A percentile compares a stretch with the other conserved stretches of the same genome.
phyloP scores from a whole-genome alignment of 53 echinoderm and acorn worm genomes.

The Henricia sp. region DNA sequence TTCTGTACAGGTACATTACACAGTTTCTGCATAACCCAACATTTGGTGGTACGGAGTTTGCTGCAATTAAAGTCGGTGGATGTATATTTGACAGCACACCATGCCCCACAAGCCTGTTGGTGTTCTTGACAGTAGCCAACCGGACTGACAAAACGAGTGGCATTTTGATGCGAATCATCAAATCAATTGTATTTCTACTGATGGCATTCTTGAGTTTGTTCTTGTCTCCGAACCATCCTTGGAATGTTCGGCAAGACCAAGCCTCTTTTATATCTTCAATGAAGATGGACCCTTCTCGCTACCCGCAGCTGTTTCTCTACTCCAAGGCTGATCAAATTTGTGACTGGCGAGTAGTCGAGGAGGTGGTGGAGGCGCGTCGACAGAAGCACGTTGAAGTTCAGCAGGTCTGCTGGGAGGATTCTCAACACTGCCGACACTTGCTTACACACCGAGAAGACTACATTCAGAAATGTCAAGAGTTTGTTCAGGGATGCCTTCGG shows the following conservation, averaged over 20 bases:
- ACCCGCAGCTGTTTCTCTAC: slow-evolving; percentile 85
- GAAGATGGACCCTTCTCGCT: slow-evolving; percentile 61
- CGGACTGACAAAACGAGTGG: slow-evolving; percentile 49
- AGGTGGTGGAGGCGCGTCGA: slow-evolving; percentile 70
- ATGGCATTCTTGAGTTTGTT: slow-evolving; percentile 50
- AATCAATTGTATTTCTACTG: slow-evolving; percentile 46
- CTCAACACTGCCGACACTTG: slow-evolving; percentile 79
- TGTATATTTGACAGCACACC: slow-evolving; percentile 86
- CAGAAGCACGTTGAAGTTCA: slow-evolving; percentile 65
- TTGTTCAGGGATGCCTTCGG: slow-evolving; percentile 62
- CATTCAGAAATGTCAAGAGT: slow-evolving; percentile 66
- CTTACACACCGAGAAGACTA: slow-evolving; percentile 76
- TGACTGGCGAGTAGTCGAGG: slow-evolving; percentile 66
- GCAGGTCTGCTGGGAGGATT: slow-evolving; percentile 85
- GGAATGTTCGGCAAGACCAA: not conserved
- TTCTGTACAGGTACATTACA: slow-evolving; percentile 74
- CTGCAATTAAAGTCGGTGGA: slow-evolving; percentile 73
- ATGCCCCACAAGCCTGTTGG: slow-evolving; percentile 22
- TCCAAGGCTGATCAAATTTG: slow-evolving; percentile 78
- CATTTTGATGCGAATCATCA: slow-evolving; percentile 48
- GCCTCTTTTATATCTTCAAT: slow-evolving; percentile 45
- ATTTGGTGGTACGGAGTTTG: slow-evolving; percentile 38
- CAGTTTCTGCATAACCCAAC: slow-evolving; percentile 70
- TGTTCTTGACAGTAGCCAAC: slow-evolving; percentile 46
- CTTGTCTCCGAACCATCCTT: slow-evolving; percentile 37